Conservation (phyloP, 64 coral and sea anemone species). For the Montipora cactus region DNA sequence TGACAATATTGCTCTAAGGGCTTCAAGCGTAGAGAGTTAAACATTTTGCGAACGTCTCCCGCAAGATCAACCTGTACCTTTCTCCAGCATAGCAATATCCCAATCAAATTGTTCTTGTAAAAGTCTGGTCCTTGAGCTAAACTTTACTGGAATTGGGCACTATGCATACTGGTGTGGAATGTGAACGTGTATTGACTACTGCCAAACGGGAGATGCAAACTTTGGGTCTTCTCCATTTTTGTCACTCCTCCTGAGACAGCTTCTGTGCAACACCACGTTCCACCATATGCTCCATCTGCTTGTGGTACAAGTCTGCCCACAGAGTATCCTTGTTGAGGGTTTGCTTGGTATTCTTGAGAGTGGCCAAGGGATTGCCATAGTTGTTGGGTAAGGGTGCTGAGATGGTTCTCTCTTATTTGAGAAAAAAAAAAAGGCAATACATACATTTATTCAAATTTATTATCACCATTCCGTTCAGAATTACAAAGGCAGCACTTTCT, state of each 20-base stretch:
- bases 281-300: slow-evolving; percentile 69
- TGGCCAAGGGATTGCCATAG: slow-evolving; percentile 33
- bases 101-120: slow-evolving; percentile 68
- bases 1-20: slow-evolving; percentile 62
- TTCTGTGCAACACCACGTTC: slow-evolving; percentile 50
- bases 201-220: slow-evolving; percentile 70
- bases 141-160: slow-evolving; percentile 78
- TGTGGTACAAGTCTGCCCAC: slow-evolving; percentile 53
- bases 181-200: slow-evolving; percentile 50
- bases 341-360: slow-evolving; percentile 64
- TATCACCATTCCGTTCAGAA: no score
- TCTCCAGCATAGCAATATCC: slow-evolving; percentile 69
- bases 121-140: slow-evolving; percentile 72
- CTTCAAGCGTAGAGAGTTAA: background rate
- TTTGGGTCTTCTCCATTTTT: slow-evolving; percentile 42
- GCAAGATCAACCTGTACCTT: slow-evolving; percentile 29
- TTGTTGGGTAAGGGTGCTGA: slow-evolving; percentile 51
- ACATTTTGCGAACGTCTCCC: no score
- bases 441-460: no score
- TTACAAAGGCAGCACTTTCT: no score
- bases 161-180: slow-evolving; percentile 69
- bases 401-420: no score
- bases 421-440: no score
- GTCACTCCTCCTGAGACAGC: slow-evolving; percentile 41
- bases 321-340: slow-evolving; percentile 36